Evolutionary conservation across 2,888 invertebrate genomes (phyloP).

Genomic region (Camptogramma bilineatum): DNA sequence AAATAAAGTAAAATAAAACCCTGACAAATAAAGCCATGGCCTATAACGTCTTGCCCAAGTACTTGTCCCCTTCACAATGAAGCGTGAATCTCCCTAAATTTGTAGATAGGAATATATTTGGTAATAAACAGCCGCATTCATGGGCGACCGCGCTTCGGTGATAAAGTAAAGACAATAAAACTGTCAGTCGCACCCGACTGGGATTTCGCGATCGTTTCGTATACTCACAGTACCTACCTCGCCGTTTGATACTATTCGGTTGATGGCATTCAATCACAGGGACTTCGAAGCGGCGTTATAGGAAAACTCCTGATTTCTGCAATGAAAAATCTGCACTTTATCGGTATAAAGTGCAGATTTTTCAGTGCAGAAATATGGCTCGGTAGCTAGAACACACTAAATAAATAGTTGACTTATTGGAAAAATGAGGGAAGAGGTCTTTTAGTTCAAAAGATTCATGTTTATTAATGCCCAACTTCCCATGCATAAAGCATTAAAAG

Average conservation of each 20-base stretch:
- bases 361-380: too few species aligned
- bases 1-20: conserved; percentile 27
- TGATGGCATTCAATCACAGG: conserved; percentile 2
- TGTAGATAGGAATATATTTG: conserved; percentile 42
- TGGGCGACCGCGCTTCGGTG: conserved; percentile 35
- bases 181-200: conserved; percentile 51
- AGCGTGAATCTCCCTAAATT: conserved; percentile 36
- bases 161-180: conserved; percentile 51
- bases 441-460: too few species aligned
- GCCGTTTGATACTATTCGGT: not conserved
- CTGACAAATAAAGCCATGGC: conserved; percentile 19
- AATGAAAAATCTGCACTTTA: too few species aligned
- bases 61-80: conserved; percentile 35
- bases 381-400: too few species aligned
- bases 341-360: too few species aligned
- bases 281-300: not conserved
- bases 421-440: too few species aligned
- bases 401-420: too few species aligned
- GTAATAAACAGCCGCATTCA: conserved; percentile 44
- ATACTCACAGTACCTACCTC: conserved; percentile 14
- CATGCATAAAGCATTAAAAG: too few species aligned
- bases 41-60: conserved; percentile 19
- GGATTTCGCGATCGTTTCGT: conserved; percentile 29
- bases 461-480: too few species aligned
- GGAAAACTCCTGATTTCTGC: not conserved